Conservation (phyloP, 2,113 vertebrate genomes). For the Ahaetulla prasina region DNA sequence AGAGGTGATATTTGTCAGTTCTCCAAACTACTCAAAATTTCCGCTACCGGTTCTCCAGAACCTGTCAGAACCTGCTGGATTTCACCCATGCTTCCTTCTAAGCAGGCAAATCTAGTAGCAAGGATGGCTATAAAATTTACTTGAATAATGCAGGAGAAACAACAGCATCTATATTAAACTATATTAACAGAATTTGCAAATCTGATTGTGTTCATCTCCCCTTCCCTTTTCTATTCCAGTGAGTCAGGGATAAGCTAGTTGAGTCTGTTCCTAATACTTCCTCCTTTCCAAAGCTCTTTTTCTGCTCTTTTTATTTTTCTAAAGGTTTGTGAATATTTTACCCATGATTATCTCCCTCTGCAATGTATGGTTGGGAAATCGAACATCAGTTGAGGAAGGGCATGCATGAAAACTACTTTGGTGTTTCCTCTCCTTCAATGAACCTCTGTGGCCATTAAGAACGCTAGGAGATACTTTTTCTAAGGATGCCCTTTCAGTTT, state of each 20-base stretch:
- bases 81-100: neutral
- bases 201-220: neutral
- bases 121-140: neutral
- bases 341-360: neutral
- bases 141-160: neutral
- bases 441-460: neutral
- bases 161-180: neutral
- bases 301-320: neutral
- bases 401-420: neutral
- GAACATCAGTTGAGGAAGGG: neutral
- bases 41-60: no score
- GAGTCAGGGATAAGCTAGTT: neutral
- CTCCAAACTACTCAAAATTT: no score
- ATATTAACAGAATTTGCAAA: neutral
- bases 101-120: neutral
- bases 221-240: neutral
- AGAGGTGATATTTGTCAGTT: no score
- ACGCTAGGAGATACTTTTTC: neutral
- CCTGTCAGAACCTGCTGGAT: no score
- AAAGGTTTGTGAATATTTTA: neutral
- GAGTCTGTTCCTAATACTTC: neutral
- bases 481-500: neutral
- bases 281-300: neutral
- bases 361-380: neutral
- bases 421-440: neutral